phyloP scores from a whole-genome alignment of 2,888 invertebrate species.

The Agriopis aurantiaria region DNA sequence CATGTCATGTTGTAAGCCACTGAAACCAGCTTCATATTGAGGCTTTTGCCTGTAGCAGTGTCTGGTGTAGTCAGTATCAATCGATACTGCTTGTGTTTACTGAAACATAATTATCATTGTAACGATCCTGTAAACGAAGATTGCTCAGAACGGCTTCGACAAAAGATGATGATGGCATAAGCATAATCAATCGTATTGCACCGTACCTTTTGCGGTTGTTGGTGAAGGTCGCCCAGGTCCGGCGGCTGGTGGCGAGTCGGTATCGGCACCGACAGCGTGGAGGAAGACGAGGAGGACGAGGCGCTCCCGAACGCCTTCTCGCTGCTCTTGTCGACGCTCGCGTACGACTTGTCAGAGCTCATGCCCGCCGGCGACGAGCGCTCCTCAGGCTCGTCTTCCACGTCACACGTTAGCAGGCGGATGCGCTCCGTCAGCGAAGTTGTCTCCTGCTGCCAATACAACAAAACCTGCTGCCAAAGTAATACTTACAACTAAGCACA shows the following conservation, averaged over 20 bases:
- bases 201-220: slow-evolving; percentile 73
- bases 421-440: slow-evolving; percentile 95
- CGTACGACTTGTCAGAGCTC: slow-evolving; percentile 79
- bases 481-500: background rate
- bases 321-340: slow-evolving; percentile 80
- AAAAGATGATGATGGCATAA: background rate
- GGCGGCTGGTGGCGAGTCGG: slow-evolving; percentile 73
- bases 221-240: slow-evolving; percentile 76
- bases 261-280: slow-evolving; percentile 69
- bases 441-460: slow-evolving; percentile 83
- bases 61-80: too few species aligned
- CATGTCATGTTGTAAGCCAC: too few species aligned
- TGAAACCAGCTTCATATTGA: too few species aligned
- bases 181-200: background rate
- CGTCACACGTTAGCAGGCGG: slow-evolving; percentile 93
- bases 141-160: too few species aligned
- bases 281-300: slow-evolving; percentile 79
- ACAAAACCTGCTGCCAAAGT: background rate
- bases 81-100: background rate
- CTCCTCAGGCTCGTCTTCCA: slow-evolving; percentile 89
- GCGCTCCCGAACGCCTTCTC: slow-evolving; percentile 86
- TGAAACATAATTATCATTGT: too few species aligned
- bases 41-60: too few species aligned
- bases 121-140: too few species aligned
- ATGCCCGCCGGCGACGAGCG: slow-evolving; percentile 89